A percentile compares a stretch with the other conserved stretches of the same genome.
phyloP scores from a whole-genome alignment of 2,888 invertebrate genomes.

The Celastrina argiolus region DNA sequence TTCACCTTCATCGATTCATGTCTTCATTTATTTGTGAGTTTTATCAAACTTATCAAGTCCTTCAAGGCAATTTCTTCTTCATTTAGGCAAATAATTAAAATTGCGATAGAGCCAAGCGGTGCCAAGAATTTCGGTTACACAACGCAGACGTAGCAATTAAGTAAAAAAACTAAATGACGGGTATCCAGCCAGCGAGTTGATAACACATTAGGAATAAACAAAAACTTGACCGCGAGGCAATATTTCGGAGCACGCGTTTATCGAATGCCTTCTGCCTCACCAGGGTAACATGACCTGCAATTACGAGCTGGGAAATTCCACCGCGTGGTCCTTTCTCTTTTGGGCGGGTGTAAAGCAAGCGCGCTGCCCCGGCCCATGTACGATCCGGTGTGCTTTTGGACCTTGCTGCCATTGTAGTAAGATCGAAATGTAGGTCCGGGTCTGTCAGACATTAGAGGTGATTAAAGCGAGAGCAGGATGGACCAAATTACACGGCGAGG shows the following conservation, averaged over 20 bases:
- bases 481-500: conserved; percentile 59
- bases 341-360: conserved; percentile 47
- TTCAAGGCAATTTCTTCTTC: neutral
- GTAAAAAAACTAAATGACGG: conserved; percentile 17
- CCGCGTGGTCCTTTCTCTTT: neutral
- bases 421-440: neutral
- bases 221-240: conserved; percentile 9
- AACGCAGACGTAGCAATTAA: conserved; percentile 7
- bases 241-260: neutral
- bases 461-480: conserved; percentile 67
- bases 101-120: neutral
- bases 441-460: conserved; percentile 52
- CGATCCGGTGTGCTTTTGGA: neutral
- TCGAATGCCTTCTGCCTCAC: neutral
- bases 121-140: neutral
- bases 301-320: neutral
- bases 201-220: conserved; percentile 2
- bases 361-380: conserved; percentile 41
- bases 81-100: neutral
- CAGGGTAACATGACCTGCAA: neutral
- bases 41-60: neutral
- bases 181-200: neutral
- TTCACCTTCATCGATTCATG: too few relatives aligned
- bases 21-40: neutral
- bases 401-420: neutral